These are phyloP conservation scores for Prenolepis imparis DNA, from an alignment of 2,888 invertebrate genomes.

Conservation along the genomic window DNA sequence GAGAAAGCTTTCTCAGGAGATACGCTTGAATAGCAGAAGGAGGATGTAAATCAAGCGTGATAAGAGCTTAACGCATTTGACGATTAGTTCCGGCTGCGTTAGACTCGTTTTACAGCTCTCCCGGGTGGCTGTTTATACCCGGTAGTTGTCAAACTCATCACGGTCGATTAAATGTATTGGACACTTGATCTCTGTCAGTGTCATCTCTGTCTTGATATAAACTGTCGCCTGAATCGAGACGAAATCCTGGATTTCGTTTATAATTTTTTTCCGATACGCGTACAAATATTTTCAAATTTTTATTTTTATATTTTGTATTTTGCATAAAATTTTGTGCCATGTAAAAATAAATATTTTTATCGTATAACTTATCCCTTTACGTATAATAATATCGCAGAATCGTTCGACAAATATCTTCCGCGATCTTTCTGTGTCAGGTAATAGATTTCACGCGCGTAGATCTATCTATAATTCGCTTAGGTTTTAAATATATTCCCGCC, in stretches of 20 bases:
- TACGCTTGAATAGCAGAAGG: constrained; percentile 18
- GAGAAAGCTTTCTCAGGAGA: constrained; percentile 46
- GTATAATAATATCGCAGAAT: background rate
- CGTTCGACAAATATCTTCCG: background rate
- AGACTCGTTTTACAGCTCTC: constrained; percentile 66
- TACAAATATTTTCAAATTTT: background rate
- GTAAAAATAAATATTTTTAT: background rate
- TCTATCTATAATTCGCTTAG: constrained; percentile 5
- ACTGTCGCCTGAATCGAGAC: constrained; percentile 1
- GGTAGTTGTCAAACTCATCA: constrained; percentile 67
- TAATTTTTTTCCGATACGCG: background rate
- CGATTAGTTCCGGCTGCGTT: constrained; percentile 69
- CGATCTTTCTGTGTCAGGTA: background rate
- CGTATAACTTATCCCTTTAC: background rate
- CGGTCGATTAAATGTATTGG: constrained; percentile 64
- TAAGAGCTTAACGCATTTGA: constrained; percentile 73
- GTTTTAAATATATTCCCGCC: constrained; percentile 29
- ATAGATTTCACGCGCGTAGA: background rate
- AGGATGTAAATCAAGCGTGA: constrained; percentile 55
- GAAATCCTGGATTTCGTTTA: constrained; percentile 15
- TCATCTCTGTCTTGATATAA: too few relatives aligned
- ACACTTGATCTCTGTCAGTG: constrained; percentile 62
- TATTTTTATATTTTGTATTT: too few relatives aligned
- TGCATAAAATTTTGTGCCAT: background rate
- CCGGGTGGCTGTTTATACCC: constrained; percentile 74